Evolutionary conservation across 2,113 vertebrate genomes (phyloP).

Genomic region (Podocnemis expansa): DNA sequence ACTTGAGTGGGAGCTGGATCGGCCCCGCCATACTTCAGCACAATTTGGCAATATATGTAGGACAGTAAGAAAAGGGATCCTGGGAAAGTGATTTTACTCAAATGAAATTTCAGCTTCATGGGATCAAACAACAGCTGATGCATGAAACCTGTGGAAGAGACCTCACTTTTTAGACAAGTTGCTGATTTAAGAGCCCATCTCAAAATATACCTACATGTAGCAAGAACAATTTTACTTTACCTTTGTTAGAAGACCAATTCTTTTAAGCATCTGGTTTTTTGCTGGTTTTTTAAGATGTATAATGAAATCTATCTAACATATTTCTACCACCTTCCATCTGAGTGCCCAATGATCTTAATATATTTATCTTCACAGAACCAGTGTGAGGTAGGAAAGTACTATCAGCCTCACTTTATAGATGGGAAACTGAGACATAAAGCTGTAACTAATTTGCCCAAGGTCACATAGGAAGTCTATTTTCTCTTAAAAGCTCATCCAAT

Average conservation of each 20-base stretch:
- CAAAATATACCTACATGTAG: neutral
- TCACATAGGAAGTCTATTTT: no score
- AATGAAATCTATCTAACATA: no score
- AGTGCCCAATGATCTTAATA: neutral
- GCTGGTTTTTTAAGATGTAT: neutral
- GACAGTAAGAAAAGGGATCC: neutral
- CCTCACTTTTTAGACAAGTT: rapidly evolving
- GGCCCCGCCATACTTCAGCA: neutral
- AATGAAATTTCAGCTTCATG: neutral
- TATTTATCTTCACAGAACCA: neutral
- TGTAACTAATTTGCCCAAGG: neutral
- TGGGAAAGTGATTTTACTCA: neutral
- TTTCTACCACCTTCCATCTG: neutral
- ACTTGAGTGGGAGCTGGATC: rapidly evolving
- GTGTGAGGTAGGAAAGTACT: neutral
- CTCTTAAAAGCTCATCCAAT: no score
- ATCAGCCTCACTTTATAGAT: neutral
- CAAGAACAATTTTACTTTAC: neutral
- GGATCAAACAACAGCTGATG: neutral
- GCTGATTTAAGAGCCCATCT: neutral
- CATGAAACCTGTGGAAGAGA: neutral
- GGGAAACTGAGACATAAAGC: neutral
- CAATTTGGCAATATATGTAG: rapidly evolving
- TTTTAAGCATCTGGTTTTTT: rapidly evolving
- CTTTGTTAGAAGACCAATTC: neutral